Percentiles rank a stretch among this genome's conserved stretches.
phyloP scores from a whole-genome alignment of 2,888 invertebrate genomes.

The Ophraella communa region DNA sequence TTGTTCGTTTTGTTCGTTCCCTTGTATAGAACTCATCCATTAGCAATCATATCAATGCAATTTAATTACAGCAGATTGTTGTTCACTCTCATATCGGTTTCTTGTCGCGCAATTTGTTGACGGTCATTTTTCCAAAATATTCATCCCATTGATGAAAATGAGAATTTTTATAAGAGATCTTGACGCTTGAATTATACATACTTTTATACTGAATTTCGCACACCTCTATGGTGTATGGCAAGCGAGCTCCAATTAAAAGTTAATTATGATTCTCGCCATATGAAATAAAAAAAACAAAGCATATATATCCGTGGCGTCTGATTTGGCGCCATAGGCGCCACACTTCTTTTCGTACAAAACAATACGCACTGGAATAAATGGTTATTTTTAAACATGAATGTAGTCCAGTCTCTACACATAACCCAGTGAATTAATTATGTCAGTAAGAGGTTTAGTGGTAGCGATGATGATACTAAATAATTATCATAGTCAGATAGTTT shows the following conservation, averaged over 20 bases:
- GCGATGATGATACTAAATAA: too few species aligned
- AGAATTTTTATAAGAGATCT: too few species aligned
- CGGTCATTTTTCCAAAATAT: too few species aligned
- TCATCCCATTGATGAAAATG: too few species aligned
- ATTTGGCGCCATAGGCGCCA: slow-evolving; percentile 46
- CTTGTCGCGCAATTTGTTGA: too few species aligned
- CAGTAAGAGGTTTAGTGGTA: too few species aligned
- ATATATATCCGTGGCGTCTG: slow-evolving; percentile 30
- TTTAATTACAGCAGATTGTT: too few species aligned
- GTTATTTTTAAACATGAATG: slow-evolving; percentile 37
- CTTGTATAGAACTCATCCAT: too few species aligned
- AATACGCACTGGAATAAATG: slow-evolving; percentile 37
- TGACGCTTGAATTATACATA: neutral
- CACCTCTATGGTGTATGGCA: slow-evolving; percentile 24
- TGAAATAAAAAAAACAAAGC: slow-evolving; percentile 24
- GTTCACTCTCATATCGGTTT: too few species aligned
- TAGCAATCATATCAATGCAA: too few species aligned
- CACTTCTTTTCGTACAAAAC: slow-evolving; percentile 44
- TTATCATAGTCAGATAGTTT: too few species aligned
- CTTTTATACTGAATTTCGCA: neutral
- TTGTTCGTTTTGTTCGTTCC: too few species aligned
- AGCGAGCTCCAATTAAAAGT: slow-evolving; percentile 25
- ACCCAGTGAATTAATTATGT: neutral
- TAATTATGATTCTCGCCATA: slow-evolving; percentile 31
- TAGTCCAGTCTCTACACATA: neutral